Conservation (phyloP, 2,113 vertebrate species). For the Phylloscopus trochilus region DNA sequence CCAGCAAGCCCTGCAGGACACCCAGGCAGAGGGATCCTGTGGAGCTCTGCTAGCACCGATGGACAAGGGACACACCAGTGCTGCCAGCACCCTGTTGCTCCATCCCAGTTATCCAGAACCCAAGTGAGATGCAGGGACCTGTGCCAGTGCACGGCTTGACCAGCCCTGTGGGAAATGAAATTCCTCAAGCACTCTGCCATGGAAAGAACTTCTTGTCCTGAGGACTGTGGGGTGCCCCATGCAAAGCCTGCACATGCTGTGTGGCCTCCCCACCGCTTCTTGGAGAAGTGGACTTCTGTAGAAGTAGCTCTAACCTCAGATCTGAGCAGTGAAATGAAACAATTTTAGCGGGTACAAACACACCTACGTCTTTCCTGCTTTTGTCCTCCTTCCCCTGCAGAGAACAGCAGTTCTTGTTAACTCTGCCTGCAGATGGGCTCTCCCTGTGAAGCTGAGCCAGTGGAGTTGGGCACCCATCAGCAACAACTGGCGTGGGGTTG, state of each 20-base stretch:
- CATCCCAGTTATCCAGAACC: background rate
- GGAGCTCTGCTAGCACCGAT: rapidly evolving
- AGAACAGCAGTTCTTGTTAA: background rate
- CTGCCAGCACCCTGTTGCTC: background rate
- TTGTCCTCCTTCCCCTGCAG: background rate
- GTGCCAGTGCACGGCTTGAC: background rate
- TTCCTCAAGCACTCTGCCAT: background rate
- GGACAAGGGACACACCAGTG: rapidly evolving
- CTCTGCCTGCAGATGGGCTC: background rate
- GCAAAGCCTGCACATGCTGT: rapidly evolving
- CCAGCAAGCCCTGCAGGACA: background rate
- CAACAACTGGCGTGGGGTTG: rapidly evolving
- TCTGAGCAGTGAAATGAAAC: background rate
- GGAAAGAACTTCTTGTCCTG: background rate
- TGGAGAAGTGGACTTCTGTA: background rate
- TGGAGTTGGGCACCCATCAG: rapidly evolving
- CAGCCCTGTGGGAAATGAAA: background rate
- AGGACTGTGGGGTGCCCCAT: background rate
- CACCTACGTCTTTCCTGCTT: background rate
- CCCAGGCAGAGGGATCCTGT: background rate
- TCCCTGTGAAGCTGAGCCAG: background rate
- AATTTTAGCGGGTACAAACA: background rate
- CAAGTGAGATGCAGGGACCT: background rate
- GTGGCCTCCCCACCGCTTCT: background rate
- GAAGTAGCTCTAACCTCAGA: background rate